Percentiles rank a stretch among this genome's conserved stretches.
Evolutionary conservation across 2,888 invertebrate genomes (phyloP).

Genomic region (Toxonevra muliebris): DNA sequence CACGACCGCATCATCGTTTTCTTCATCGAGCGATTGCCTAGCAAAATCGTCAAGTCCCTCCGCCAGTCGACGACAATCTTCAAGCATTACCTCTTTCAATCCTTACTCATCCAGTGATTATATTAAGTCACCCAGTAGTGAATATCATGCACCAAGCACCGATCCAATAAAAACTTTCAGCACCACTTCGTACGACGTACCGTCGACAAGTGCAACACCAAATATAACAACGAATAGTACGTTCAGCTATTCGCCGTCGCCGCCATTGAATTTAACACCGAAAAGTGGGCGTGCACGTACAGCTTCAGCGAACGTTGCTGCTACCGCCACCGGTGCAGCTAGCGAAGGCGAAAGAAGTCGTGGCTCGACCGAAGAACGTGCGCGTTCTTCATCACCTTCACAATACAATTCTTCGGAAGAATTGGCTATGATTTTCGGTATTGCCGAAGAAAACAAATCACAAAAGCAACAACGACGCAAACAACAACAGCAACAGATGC

Average conservation of each 20-base stretch:
- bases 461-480: slow-evolving; percentile 34
- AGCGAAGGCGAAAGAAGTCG: slow-evolving; percentile 2
- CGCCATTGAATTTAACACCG: slow-evolving; percentile 57
- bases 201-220: slow-evolving; percentile 58
- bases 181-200: slow-evolving; percentile 64
- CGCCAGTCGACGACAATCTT: slow-evolving; percentile 58
- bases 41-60: slow-evolving; percentile 63
- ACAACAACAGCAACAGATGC: slow-evolving; percentile 46
- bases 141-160: slow-evolving; percentile 63
- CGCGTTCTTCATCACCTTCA: slow-evolving; percentile 63
- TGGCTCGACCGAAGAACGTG: slow-evolving; percentile 36
- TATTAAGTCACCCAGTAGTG: slow-evolving; percentile 64
- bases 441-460: slow-evolving; percentile 51
- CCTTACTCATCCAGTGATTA: slow-evolving; percentile 65
- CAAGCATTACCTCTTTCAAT: slow-evolving; percentile 64
- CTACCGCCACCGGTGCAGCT: neutral
- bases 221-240: slow-evolving; percentile 53
- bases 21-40: slow-evolving; percentile 63
- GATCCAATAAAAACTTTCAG: slow-evolving; percentile 65
- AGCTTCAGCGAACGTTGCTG: slow-evolving; percentile 26
- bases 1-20: slow-evolving; percentile 58
- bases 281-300: slow-evolving; percentile 45
- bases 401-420: slow-evolving; percentile 75
- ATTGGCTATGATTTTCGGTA: slow-evolving; percentile 72
- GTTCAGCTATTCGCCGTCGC: slow-evolving; percentile 53